Percentiles rank a stretch among this genome's conserved stretches.
Evolutionary conservation across 2,888 invertebrate species (phyloP).

Genomic region (Brassicogethes aeneus): DNA sequence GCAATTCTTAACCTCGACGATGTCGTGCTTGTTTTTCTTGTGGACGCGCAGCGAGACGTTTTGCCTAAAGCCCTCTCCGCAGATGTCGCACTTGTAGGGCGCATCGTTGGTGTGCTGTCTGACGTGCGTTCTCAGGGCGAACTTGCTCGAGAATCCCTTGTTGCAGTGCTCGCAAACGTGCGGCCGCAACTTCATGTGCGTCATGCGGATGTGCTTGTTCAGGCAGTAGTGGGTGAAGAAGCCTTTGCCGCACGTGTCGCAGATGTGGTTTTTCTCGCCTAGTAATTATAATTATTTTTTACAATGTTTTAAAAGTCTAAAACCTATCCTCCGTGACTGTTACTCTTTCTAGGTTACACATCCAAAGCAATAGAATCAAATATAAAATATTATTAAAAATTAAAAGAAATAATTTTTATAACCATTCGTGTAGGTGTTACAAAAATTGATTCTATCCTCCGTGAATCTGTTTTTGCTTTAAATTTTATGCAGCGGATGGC

Average conservation of each 20-base stretch:
- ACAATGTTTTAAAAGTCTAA: no score
- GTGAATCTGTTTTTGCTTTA: no score
- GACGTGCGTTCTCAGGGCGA: slow-evolving; percentile 26
- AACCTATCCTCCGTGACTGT: no score
- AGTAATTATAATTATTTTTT: slow-evolving; percentile 2
- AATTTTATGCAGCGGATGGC: no score
- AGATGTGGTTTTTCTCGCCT: slow-evolving; percentile 24
- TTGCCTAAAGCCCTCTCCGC: slow-evolving; percentile 28
- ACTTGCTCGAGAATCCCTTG: slow-evolving; percentile 26
- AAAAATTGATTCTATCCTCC: no score
- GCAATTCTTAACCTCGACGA: slow-evolving; percentile 21
- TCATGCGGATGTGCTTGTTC: slow-evolving; percentile 27
- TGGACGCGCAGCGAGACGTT: slow-evolving; percentile 29
- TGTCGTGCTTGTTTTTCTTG: slow-evolving; percentile 27
- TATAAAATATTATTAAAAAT: no score
- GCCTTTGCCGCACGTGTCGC: slow-evolving; percentile 25
- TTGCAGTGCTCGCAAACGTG: slow-evolving; percentile 26
- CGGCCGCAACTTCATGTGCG: slow-evolving; percentile 27
- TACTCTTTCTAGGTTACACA: no score
- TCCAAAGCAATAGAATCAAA: no score
- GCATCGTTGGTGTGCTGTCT: slow-evolving; percentile 30
- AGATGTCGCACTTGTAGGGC: slow-evolving; percentile 26
- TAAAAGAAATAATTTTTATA: no score
- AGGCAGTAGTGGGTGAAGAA: slow-evolving; percentile 24
- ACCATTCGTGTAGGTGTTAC: no score